A percentile compares a stretch with the other conserved stretches of the same genome.
phyloP scores from a whole-genome alignment of 2,888 invertebrate species.

The Mylabris sibirica region DNA sequence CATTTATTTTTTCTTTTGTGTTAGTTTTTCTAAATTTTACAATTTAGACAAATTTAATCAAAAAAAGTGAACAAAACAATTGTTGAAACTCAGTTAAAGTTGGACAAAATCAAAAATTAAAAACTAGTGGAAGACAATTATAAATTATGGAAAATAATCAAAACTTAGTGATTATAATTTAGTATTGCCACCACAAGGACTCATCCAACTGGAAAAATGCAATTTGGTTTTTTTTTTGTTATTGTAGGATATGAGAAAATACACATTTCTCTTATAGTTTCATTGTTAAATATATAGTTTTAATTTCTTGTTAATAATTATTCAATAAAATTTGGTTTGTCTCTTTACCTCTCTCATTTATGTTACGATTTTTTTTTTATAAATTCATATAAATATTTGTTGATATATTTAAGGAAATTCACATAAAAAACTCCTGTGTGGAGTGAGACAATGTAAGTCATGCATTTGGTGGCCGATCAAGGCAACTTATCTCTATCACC shows the following conservation, averaged over 20 bases:
- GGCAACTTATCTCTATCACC: conserved; percentile 90
- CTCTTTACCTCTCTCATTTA: conserved; percentile 1
- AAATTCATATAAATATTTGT: conserved; percentile 24
- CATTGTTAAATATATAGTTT: not conserved
- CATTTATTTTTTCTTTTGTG: conserved; percentile 23
- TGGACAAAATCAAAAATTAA: conserved; percentile 3
- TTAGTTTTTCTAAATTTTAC: conserved; percentile 9
- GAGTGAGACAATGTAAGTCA: conserved; percentile 83
- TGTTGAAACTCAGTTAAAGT: not conserved
- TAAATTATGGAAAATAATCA: conserved; percentile 17
- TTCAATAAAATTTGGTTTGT: conserved; percentile 1
- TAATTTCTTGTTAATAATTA: not conserved
- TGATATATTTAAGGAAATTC: conserved; percentile 51
- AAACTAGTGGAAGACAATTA: conserved; percentile 26
- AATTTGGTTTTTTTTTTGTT: not conserved
- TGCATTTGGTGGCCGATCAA: conserved; percentile 83
- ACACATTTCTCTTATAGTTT: not conserved
- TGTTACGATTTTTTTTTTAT: not conserved
- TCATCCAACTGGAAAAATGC: conserved; percentile 31
- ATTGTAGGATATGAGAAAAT: not conserved
- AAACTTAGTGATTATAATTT: conserved; percentile 5
- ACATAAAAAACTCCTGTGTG: conserved; percentile 83
- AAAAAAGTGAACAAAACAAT: conserved; percentile 1
- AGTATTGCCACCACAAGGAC: conserved; percentile 3
- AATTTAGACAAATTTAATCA: conserved; percentile 1